Base-by-base conservation (phyloP, 2,797 vertebrate genomes). In the Glossophaga mutica region DNA sequence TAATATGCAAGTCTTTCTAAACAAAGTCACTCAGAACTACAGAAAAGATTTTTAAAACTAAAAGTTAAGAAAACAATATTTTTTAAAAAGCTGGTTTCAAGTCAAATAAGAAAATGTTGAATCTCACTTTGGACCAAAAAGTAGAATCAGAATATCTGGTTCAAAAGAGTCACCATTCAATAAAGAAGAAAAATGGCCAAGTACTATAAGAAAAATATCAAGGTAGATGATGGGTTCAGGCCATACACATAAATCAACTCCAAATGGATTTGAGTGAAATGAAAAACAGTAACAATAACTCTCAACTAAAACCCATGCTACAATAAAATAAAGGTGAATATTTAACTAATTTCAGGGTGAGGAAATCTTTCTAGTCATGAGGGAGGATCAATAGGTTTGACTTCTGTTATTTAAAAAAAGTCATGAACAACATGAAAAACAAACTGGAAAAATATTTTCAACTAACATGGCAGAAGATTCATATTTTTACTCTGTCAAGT, bases 381-480 rank as follows among this genome's bases (percentile, higher is more conserved):
- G 50, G 46, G 34, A 77, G 86, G 68, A 95, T 85, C 12, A 95
- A 94, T 2, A 92, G n/a, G 26, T 73, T 85, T 95, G 74, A 77
- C 19, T 77, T 76, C 32, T 85, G 37, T 74, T 84, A 86, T 86
- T 81, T 73, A 12, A 89, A 94, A 91, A 57, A 70, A 68, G 24
- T 62, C 48, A 93, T 37, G 24, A 93, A 93, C 29, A 65, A 90
- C 57, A 82, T 73, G 67, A 90, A 93, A 94, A 70, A 92, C 19
- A 89, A 79, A 91, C 29, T 55, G 39, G 42, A 83, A 86, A 96
- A 95, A 78, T 29, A 89, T 70, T 95, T 97, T 92, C n/a, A 78
- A 83, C 37, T 46, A 82, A 76, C 39, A 59, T 3, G 71, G 44
- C 22, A 94, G 55, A 92, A 94, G 44, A 55, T 83, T 94, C 52